phyloP scores from a whole-genome alignment of 2,888 invertebrate species.

The Mythimna albipuncta region DNA sequence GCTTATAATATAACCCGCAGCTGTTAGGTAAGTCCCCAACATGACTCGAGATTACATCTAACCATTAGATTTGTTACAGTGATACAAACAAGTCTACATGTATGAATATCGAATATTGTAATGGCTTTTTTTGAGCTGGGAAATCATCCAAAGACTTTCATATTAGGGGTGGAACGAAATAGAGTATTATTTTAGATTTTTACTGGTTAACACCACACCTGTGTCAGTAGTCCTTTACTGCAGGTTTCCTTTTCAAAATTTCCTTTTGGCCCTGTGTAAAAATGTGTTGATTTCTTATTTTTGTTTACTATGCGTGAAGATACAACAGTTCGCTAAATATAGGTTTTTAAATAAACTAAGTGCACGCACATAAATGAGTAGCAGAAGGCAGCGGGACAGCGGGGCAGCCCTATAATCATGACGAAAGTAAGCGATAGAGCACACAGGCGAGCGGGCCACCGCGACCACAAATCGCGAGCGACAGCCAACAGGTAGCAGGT shows the following conservation, averaged over 20 bases:
- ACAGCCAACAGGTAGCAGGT: slow-evolving; percentile 84
- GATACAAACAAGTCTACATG: neutral
- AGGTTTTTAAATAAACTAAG: slow-evolving; percentile 34
- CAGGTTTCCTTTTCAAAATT: no score
- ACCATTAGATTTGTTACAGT: neutral
- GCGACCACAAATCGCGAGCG: slow-evolving; percentile 81
- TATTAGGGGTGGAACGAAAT: no score
- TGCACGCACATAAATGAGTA: slow-evolving; percentile 40
- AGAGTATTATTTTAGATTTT: no score
- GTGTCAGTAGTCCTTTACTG: no score
- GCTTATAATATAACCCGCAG: slow-evolving; percentile 8
- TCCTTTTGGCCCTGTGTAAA: neutral
- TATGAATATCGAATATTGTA: neutral
- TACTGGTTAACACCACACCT: no score
- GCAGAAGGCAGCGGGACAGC: slow-evolving; percentile 30
- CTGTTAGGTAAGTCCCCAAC: neutral
- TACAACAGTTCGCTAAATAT: slow-evolving; percentile 9
- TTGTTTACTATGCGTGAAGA: neutral
- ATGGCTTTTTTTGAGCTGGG: neutral
- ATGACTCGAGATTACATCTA: slow-evolving; percentile 13
- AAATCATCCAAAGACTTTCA: no score
- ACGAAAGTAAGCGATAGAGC: slow-evolving; percentile 73
- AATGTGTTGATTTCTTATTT: neutral
- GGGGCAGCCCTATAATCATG: slow-evolving; percentile 66
- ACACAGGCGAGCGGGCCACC: slow-evolving; percentile 68